Conservation (phyloP, 2,113 vertebrate species). For the Muntiacus muntjak region DNA sequence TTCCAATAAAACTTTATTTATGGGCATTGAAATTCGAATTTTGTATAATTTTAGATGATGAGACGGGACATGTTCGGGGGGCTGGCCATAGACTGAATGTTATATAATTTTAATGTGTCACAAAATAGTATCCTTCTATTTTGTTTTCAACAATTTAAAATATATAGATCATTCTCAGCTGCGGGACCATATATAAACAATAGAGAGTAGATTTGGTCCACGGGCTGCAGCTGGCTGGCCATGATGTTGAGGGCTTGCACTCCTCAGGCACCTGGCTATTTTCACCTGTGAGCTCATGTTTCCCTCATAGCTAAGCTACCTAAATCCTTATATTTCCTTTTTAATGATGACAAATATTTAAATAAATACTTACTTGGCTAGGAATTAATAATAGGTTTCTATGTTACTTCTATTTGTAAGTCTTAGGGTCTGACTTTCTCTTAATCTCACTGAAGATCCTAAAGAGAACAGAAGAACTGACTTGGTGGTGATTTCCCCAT, state of each 20-base stretch:
- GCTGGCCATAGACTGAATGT: background rate
- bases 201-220: background rate
- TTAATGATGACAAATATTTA: background rate
- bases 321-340: background rate
- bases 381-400: background rate
- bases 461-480: background rate
- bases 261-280: background rate
- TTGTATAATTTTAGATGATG: background rate
- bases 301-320: background rate
- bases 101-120: background rate
- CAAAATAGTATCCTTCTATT: background rate
- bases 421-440: background rate
- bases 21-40: background rate
- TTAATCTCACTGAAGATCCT: background rate
- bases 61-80: background rate
- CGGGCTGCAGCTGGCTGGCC: background rate
- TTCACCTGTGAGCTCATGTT: background rate
- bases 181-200: background rate
- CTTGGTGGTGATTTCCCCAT: background rate
- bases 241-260: rapidly evolving
- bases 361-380: background rate
- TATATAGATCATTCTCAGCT: background rate
- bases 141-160: background rate
- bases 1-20: background rate
- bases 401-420: background rate